phyloP scores from a whole-genome alignment of 2,113 vertebrate genomes.

The Elephantulus edwardii region DNA sequence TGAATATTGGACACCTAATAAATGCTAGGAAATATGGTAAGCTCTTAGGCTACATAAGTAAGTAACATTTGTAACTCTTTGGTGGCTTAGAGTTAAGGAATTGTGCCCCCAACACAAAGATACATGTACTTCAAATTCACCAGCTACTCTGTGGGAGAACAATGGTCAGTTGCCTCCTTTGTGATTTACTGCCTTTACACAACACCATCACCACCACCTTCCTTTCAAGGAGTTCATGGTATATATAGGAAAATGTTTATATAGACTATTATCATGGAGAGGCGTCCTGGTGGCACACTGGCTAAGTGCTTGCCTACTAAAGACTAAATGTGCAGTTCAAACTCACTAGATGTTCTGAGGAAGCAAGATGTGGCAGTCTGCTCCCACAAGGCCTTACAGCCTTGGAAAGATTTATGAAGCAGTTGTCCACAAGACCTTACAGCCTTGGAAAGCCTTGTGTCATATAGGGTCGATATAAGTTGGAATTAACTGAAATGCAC shows the following conservation, averaged over 20 bases:
- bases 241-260: slow-evolving; percentile 5
- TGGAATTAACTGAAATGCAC: not conserved
- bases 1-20: not conserved
- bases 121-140: too few species aligned
- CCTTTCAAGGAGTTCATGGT: slow-evolving; percentile 23
- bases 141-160: too few species aligned
- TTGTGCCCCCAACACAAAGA: too few species aligned
- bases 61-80: not conserved
- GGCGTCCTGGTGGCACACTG: not conserved
- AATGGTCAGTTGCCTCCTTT: too few species aligned
- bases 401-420: not conserved
- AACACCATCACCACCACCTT: too few species aligned
- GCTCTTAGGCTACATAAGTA: not conserved
- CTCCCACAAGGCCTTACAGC: not conserved
- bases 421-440: not conserved
- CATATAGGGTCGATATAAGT: not conserved
- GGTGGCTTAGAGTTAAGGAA: too few species aligned
- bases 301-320: too few species aligned
- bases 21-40: not conserved
- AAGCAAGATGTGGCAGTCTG: not conserved
- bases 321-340: too few species aligned
- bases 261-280: not conserved
- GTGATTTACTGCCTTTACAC: not conserved
- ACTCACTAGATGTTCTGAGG: not conserved
- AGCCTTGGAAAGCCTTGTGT: not conserved